phyloP scores from a whole-genome alignment of 2,797 vertebrate genomes.

The Syngnathus rostellatus region DNA sequence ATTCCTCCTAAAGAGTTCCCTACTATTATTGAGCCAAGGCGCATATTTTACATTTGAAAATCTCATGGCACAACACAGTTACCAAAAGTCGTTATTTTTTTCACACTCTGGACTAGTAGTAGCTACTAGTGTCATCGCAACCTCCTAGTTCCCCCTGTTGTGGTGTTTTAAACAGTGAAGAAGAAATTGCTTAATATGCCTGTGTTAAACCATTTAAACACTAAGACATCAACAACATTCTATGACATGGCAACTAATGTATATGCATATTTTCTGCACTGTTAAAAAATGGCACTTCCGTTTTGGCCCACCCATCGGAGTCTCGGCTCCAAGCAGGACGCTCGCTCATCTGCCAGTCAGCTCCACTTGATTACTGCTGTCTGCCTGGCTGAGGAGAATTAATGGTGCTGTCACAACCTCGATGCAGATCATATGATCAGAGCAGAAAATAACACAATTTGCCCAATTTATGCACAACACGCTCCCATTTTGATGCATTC shows the following conservation, averaged over 20 bases:
- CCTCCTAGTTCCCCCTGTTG: no score
- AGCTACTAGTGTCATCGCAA: no score
- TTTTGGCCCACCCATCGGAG: conserved; percentile 5
- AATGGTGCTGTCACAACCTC: conserved; percentile 49
- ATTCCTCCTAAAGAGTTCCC: not conserved
- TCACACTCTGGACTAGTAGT: no score
- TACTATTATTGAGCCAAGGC: not conserved
- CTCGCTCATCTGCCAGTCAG: conserved; percentile 57
- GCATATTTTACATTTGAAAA: not conserved
- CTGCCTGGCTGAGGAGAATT: conserved; percentile 47
- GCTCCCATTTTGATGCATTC: conserved; percentile 21
- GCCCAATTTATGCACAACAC: conserved; percentile 33
- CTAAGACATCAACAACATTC: no score
- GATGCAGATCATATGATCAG: conserved; percentile 45
- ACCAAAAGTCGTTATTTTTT: no score
- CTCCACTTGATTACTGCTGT: conserved; percentile 64
- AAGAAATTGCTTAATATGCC: no score
- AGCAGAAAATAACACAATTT: conserved; percentile 18
- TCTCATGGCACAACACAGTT: not conserved
- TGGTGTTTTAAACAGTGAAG: no score
- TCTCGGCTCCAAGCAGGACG: conserved; percentile 40
- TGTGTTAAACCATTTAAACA: no score
- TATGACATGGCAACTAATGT: no score
- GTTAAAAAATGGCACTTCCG: not conserved
- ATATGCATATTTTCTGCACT: not conserved